Conservation (phyloP, 2,888 invertebrate species). For the Seira musarum region DNA sequence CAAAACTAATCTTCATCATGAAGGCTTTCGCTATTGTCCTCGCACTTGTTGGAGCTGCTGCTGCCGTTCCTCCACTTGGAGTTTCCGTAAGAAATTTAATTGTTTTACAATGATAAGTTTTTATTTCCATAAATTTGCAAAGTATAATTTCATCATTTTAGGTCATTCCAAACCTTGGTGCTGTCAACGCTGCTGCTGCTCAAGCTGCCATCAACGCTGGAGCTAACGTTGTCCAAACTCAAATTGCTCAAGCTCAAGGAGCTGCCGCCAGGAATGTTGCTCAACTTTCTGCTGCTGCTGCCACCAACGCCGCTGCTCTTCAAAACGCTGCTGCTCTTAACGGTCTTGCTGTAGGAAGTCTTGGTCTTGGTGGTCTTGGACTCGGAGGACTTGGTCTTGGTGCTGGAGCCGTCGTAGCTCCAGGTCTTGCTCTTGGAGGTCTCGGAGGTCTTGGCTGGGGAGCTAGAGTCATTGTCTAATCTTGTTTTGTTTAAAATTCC, state of each 20-base stretch:
- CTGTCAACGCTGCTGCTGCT: not conserved
- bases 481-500: no score
- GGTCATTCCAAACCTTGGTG: no score
- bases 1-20: no score
- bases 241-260: not conserved
- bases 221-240: not conserved
- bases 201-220: not conserved
- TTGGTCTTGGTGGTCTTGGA: not conserved
- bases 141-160: no score
- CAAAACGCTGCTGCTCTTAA: not conserved
- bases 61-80: no score
- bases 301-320: not conserved
- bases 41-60: no score
- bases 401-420: not conserved
- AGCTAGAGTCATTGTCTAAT: no score
- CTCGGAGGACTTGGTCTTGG: slow-evolving; percentile 5
- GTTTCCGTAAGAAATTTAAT: no score
- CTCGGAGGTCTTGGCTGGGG: not conserved
- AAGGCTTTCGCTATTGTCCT: no score
- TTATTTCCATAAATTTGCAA: no score
- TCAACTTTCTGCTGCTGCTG: not conserved
- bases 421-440: not conserved
- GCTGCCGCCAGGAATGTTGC: no score
- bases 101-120: no score
- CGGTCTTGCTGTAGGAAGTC: not conserved